These are phyloP conservation scores for Leucophenga varia DNA, from an alignment of 1,140 invertebrate species.

Conservation along the genomic window DNA sequence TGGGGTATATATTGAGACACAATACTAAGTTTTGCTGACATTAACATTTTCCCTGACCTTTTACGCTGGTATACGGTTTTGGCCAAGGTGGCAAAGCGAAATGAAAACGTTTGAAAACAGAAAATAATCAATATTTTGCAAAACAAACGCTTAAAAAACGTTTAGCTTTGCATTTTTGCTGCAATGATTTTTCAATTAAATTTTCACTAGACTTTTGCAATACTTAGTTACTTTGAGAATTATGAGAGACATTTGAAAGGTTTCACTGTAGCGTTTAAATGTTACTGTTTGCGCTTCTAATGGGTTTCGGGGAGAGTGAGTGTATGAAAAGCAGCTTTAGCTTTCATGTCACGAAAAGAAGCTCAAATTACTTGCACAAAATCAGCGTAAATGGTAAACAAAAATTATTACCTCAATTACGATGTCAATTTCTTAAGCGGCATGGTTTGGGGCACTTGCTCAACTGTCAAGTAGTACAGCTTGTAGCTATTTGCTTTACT, in stretches of 20 bases:
- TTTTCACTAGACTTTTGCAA: slow-evolving; percentile 15
- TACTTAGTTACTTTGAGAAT: slow-evolving; percentile 37
- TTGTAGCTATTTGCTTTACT: slow-evolving; percentile 51
- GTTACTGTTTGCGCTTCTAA: slow-evolving; percentile 54
- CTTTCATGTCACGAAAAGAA: slow-evolving; percentile 17
- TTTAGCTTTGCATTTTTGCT: background rate
- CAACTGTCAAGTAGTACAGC: slow-evolving; percentile 32
- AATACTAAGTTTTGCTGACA: slow-evolving; percentile 31
- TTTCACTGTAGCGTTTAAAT: slow-evolving; percentile 33
- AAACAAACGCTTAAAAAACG: too few relatives aligned
- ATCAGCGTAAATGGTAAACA: background rate
- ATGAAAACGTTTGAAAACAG: background rate
- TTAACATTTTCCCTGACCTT: slow-evolving; percentile 50
- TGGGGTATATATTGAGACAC: background rate
- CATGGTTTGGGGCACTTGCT: background rate
- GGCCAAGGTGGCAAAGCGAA: slow-evolving; percentile 39
- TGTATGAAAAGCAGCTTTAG: slow-evolving; percentile 48
- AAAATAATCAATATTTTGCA: too few relatives aligned
- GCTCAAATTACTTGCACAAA: slow-evolving; percentile 28
- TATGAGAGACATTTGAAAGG: slow-evolving; percentile 42
- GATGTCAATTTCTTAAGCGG: slow-evolving; percentile 27
- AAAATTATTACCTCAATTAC: slow-evolving; percentile 47
- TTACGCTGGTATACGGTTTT: slow-evolving; percentile 26
- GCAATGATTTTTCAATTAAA: slow-evolving; percentile 49
- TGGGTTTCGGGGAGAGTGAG: slow-evolving; percentile 53